Conservation (phyloP, 2,888 invertebrate genomes). For the Entomobrya proxima region DNA sequence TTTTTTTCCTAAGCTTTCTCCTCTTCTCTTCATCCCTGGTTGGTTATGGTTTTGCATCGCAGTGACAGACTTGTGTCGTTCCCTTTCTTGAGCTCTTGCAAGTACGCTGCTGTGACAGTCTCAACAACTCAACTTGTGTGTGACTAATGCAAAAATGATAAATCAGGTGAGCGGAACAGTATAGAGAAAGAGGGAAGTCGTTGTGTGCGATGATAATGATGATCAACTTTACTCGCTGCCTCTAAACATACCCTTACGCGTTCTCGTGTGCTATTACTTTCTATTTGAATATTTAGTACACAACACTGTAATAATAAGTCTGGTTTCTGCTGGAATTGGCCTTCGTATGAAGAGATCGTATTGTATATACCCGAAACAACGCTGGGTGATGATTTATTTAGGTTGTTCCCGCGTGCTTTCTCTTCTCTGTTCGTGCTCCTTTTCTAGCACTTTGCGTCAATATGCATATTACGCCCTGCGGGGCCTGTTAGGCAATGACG, state of each 20-base stretch:
- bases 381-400: background rate
- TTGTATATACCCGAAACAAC: background rate
- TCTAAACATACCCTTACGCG: background rate
- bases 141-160: conserved; percentile 62
- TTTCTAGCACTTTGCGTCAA: too few species aligned
- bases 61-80: conserved; percentile 1
- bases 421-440: background rate
- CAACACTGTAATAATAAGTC: too few species aligned
- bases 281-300: background rate
- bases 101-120: conserved; percentile 6
- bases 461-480: background rate
- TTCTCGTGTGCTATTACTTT: background rate
- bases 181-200: background rate
- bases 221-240: background rate
- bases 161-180: conserved; percentile 49
- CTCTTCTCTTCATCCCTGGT: background rate
- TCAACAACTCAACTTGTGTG: conserved; percentile 39
- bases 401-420: background rate
- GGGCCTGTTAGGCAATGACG: background rate
- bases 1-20: background rate
- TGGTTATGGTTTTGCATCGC: background rate
- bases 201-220: conserved; percentile 2
- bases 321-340: too few species aligned
- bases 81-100: background rate
- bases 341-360: too few species aligned